Evolutionary conservation across 2,888 invertebrate species (phyloP).

Genomic region (Lycophotia porphyrea): DNA sequence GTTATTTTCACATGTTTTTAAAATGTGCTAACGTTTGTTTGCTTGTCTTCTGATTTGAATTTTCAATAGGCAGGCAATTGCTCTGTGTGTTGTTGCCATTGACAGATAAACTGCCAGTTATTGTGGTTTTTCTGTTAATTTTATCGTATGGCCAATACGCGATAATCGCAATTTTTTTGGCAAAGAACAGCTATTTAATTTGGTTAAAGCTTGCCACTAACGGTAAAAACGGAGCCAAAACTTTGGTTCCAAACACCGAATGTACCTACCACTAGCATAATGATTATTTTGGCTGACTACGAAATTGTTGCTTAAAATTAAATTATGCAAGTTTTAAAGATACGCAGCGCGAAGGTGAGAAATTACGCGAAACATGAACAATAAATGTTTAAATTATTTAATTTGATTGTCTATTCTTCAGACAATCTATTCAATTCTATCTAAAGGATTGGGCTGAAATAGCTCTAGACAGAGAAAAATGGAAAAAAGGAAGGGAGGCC

Average conservation of each 20-base stretch:
- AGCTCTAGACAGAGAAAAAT: too few relatives aligned
- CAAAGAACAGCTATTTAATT: neutral
- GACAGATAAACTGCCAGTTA: neutral
- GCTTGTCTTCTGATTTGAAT: constrained; percentile 1
- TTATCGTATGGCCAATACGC: neutral
- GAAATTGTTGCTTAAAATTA: constrained; percentile 25
- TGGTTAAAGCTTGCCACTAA: neutral
- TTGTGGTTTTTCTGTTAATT: neutral
- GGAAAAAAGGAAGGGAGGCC: too few relatives aligned
- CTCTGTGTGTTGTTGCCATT: neutral
- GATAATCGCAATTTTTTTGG: constrained; percentile 6
- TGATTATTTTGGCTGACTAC: constrained; percentile 13
- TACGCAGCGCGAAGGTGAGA: constrained; percentile 22
- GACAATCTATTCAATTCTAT: too few relatives aligned
- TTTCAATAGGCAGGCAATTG: neutral
- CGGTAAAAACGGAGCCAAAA: neutral
- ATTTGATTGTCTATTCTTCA: constrained; percentile 12
- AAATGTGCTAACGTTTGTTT: neutral
- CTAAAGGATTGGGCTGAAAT: too few relatives aligned
- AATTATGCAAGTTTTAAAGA: constrained; percentile 24
- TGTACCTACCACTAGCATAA: constrained; percentile 9
- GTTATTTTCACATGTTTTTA: neutral
- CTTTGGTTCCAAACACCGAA: constrained; percentile 12
- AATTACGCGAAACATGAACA: constrained; percentile 40
- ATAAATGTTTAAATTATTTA: constrained; percentile 6